phyloP scores from a whole-genome alignment of 1,140 invertebrate genomes.

The Zelostemma sp. region DNA sequence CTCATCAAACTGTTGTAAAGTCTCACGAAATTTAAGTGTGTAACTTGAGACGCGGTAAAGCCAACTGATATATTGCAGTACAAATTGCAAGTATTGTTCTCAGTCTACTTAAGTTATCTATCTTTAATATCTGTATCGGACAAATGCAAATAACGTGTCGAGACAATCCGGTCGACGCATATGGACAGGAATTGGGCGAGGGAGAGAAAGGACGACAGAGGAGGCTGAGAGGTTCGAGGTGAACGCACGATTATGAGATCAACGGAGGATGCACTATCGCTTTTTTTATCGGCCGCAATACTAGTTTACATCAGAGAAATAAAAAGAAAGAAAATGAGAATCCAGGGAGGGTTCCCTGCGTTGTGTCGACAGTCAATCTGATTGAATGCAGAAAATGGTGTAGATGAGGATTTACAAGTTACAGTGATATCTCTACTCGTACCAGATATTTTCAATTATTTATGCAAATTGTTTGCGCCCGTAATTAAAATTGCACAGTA shows the following conservation, averaged over 20 bases:
- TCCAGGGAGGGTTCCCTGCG: slow-evolving; percentile 22
- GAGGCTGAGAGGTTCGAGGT: slow-evolving; percentile 55
- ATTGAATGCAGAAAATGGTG: slow-evolving; percentile 43
- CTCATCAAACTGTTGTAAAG: slow-evolving; percentile 7
- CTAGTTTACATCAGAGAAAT: slow-evolving; percentile 49
- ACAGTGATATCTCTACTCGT: slow-evolving; percentile 19
- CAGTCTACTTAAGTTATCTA: slow-evolving; percentile 48
- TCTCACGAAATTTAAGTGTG: slow-evolving; percentile 25
- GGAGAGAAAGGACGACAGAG: slow-evolving; percentile 47
- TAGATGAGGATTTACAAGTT: slow-evolving; percentile 29
- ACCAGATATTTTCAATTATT: too few relatives aligned
- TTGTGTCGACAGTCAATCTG: slow-evolving; percentile 45
- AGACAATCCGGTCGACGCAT: slow-evolving; percentile 35
- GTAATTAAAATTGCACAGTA: too few relatives aligned
- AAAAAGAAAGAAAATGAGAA: slow-evolving; percentile 42
- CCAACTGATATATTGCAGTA: slow-evolving; percentile 44
- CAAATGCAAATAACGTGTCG: slow-evolving; percentile 51
- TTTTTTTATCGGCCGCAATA: slow-evolving; percentile 50
- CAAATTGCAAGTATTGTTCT: slow-evolving; percentile 51
- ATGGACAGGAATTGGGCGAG: slow-evolving; percentile 42
- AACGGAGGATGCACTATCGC: slow-evolving; percentile 60
- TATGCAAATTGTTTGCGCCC: too few relatives aligned
- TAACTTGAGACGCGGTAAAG: slow-evolving; percentile 34
- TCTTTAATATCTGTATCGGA: slow-evolving; percentile 51
- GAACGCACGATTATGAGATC: slow-evolving; percentile 69